phyloP scores from a whole-genome alignment of 2,797 vertebrate species.

The Parotocinclus haroldoi region DNA sequence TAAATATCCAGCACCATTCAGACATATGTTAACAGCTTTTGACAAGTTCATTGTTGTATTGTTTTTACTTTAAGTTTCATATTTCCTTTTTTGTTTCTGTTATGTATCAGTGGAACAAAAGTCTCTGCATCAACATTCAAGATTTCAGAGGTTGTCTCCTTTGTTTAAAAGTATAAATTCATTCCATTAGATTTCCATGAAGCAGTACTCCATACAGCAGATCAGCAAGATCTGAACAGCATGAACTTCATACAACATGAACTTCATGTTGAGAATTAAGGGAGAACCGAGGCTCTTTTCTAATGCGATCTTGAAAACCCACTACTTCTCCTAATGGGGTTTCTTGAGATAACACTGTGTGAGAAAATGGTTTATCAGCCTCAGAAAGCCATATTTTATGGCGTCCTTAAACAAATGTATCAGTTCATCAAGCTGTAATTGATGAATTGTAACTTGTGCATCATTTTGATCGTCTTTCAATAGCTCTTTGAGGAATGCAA shows the following conservation, averaged over 20 bases:
- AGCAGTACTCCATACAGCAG: neutral
- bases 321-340: neutral
- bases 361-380: conserved; percentile 9
- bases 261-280: conserved; percentile 8
- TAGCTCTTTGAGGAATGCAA: conserved; percentile 13
- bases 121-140: conserved; percentile 11
- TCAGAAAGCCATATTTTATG: conserved; percentile 28
- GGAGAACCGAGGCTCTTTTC: neutral
- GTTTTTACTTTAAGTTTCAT: neutral
- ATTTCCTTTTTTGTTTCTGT: too few species aligned
- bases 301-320: too few species aligned
- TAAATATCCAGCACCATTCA: conserved; percentile 12
- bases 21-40: conserved; percentile 27
- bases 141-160: neutral
- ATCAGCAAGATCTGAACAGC: too few species aligned
- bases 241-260: neutral
- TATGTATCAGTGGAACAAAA: conserved; percentile 16
- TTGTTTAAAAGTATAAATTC: conserved; percentile 10
- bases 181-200: conserved; percentile 15
- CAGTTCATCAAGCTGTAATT: conserved; percentile 22
- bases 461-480: conserved; percentile 33
- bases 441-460: conserved; percentile 20
- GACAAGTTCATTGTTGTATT: conserved; percentile 11
- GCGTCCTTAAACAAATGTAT: conserved; percentile 5
- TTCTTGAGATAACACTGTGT: too few species aligned